Evolutionary conservation across 2,113 vertebrate species (phyloP), one percentile per base, ranked within the genome.

Genomic region (Austrofundulus limnaeus): DNA sequence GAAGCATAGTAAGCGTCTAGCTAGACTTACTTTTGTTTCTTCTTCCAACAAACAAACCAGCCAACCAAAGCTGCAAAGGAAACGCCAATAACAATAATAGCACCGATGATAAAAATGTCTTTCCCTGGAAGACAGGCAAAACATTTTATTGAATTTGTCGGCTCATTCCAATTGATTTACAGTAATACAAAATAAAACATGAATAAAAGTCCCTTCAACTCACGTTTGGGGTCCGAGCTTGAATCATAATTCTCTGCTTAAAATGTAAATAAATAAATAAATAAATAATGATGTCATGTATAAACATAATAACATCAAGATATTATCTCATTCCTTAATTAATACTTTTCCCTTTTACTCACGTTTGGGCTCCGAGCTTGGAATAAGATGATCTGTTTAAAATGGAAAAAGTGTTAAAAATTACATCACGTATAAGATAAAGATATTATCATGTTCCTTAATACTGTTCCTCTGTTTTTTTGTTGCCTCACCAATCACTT

Each of bases 11-110:
- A 67, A 21, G 25, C 9, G n/a, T n/a, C n/a, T n/a, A 45, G 31
- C 5, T 39, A 9, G 61, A 70, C 78, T 81, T 38, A 84, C 84
- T 2, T 41, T 5, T 17, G 2, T 12, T 56, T 0, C 10, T 8
- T 64, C 45, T 14, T 72, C 53, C 34, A 49, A 10, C 0, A 9
- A 2, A 0, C 1, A 28, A 2, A 69, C 16, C 2, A 3, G 1
- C 3, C 15, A 17, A 1, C 0, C 6, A 37, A 0, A 0, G 13
- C 0, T 9, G 2, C 23, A 14, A n/a, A 3, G 10, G 28, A 5
- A 8, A 37, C 10, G 31, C 31, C 31, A 34, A 34, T 34, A 10
- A 5, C 31, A 28, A 4, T 7, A 7, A 3, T 7, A 34, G 9
- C 9, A 34, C 4, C 6, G 2, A 2, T 23, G 19, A 31, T 0